Evolutionary conservation across 1,140 invertebrate species (phyloP).

Genomic region (Scaptomyza montana): DNA sequence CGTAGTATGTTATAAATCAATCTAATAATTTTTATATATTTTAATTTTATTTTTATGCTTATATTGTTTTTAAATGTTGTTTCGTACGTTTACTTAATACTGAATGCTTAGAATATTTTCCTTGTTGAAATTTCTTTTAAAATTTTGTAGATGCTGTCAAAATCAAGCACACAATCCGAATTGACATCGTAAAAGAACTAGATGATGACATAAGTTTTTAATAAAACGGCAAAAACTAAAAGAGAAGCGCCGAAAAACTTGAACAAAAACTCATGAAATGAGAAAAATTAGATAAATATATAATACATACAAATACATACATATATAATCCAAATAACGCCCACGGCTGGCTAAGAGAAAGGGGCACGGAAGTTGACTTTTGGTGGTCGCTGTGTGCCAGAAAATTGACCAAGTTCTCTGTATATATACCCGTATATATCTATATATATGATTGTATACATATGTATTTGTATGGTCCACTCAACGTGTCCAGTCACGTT

Average conservation of each 20-base stretch:
- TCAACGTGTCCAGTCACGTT: slow-evolving; percentile 60
- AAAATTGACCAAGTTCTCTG: slow-evolving; percentile 42
- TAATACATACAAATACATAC: background rate
- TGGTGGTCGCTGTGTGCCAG: slow-evolving; percentile 33
- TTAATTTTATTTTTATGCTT: too few species aligned
- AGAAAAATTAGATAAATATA: slow-evolving; percentile 9
- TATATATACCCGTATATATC: slow-evolving; percentile 18
- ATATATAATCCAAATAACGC: slow-evolving; percentile 15
- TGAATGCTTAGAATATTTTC: background rate
- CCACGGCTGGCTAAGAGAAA: background rate
- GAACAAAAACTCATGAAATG: slow-evolving; percentile 17
- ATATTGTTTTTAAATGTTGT: too few species aligned
- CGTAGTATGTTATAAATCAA: background rate
- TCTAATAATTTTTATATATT: too few species aligned
- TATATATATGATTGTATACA: slow-evolving; percentile 14
- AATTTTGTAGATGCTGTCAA: background rate
- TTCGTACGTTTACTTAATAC: too few species aligned
- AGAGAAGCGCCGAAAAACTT: slow-evolving; percentile 15
- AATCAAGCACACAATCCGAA: background rate
- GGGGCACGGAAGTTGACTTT: slow-evolving; percentile 39
- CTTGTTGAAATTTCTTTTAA: background rate
- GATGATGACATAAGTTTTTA: slow-evolving; percentile 35
- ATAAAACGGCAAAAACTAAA: slow-evolving; percentile 38
- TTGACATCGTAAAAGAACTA: slow-evolving; percentile 1
- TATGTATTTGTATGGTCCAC: slow-evolving; percentile 34